Base-by-base conservation (phyloP, 2,113 vertebrate species). In the Hassar affinis region DNA sequence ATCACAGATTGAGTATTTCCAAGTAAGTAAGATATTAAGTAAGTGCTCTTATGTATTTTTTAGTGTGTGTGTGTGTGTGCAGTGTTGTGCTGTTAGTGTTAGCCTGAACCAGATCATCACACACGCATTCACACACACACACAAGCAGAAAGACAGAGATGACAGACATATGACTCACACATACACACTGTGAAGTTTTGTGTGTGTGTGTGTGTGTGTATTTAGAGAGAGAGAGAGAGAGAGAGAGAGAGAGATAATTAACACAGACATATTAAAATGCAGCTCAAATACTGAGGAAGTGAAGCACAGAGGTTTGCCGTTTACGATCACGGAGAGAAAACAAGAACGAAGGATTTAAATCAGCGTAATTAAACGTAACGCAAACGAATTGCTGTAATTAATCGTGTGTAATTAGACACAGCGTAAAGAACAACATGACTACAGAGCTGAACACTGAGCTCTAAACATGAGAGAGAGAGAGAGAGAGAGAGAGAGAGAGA, bases 281-380 rank as follows among this genome's bases (percentile, higher is more conserved):
- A 27, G 71, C 71, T 49, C 14, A 49, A 30, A 74, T 20, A 51
- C 6, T 8, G 25, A 51, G 71, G 45, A 49, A 30, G 71, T 74
- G 42, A 74, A 49, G 14, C 45, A 27, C 42, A 33, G 47, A 33
- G 27, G 30, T 12, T 25, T 54, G 18, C 12, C 22, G 54, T 76
- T 14, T 33, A 52, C 72, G 20, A 22, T 54, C 30, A 57, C 20
- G 15, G 15, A 8, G 20, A 52, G 30, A 78, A 54, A 76, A 56
- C 14, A 22, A 33, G 3, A 59, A 72, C 80, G 72, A 85, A 7
- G 83, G 82, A 88, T 79, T 86, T 47, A 85, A 82, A 88, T 87
- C 69, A 80, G 83, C 85, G 83, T 87, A 91, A 93, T 92, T 91
- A 92, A 90, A 90, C 7, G 20, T 81, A 71, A 81, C 79, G 86